Base-by-base conservation (phyloP, 1,140 invertebrate genomes). In the Argopecten irradians region DNA sequence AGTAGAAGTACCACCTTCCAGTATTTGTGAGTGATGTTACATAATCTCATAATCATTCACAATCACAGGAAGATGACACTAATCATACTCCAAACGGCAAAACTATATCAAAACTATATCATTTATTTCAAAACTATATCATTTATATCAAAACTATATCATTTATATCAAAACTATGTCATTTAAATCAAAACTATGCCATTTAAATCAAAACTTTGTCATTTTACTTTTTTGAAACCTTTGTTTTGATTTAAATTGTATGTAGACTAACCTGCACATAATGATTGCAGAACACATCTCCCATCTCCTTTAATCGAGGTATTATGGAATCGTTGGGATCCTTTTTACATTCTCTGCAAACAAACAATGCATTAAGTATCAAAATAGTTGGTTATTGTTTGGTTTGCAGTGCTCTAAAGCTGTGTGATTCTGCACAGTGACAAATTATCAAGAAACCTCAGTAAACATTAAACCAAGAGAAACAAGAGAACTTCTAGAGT, bases 261-360 rank as follows among this genome's bases (percentile, higher is more conserved):
- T 32, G 85, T 28, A 28, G 1, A 82, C 95, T 95, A 91, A 96
- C 95, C 93, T 96, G 96, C 22, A 96, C 96, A 95, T 97, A 97
- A 71, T 95, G 94, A 8, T 94, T 95, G 90, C 97, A 97, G 95
- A 98, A 98, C 83, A 95, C 96, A 84, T 97, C 96, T 39, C 97
- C 97, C 95, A 97, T 96, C 87, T 96, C 96, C 91, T 96, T 96
- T 8, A 97, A 95, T 93, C 96, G 96, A 5, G 95, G 91, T 83
- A 96, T 95, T 71, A 98, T 97, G 33, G 95, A 95, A 19, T 96
- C 95, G 83, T 95, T 94, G 0, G 97, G 96, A 94, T 97, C 95
- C 85, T 89, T 90, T 7, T 91, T 90, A 90, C 96, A 96, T 36
- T 94, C 91, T 55, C 95, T 96, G 91, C 32, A 92, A 91, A 35